phyloP scores from a whole-genome alignment of 2,888 invertebrate genomes.

The Diadegma fenestrale region DNA sequence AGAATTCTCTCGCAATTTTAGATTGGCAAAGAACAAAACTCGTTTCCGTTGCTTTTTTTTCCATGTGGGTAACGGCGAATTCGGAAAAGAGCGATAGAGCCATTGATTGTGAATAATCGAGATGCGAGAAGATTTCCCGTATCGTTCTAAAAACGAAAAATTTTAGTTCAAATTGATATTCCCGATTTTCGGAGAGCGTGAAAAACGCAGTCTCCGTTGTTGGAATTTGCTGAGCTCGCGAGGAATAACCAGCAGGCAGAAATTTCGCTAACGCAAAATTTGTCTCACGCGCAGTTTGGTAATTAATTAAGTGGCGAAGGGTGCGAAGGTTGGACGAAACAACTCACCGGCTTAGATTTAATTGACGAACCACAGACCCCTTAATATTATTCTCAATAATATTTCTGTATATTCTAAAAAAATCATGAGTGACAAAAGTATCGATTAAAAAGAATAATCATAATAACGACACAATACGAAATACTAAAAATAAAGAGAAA shows the following conservation, averaged over 20 bases:
- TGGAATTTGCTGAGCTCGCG: background rate
- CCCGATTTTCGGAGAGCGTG: background rate
- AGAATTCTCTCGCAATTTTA: background rate
- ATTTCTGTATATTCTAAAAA: constrained; percentile 18
- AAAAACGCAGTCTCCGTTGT: background rate
- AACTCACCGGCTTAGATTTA: constrained; percentile 8
- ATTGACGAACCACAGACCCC: background rate
- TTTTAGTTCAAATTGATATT: background rate
- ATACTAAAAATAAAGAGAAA: background rate
- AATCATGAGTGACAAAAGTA: background rate
- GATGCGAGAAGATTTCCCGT: background rate
- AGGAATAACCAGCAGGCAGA: background rate
- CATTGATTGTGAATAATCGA: background rate
- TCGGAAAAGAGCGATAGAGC: background rate
- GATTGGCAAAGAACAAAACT: background rate
- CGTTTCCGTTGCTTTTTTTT: background rate
- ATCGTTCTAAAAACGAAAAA: background rate
- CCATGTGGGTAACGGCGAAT: background rate
- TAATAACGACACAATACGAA: background rate
- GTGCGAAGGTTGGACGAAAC: constrained; percentile 21
- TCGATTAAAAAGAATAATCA: background rate
- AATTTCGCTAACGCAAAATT: background rate
- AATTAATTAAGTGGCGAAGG: background rate
- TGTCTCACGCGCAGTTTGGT: background rate
- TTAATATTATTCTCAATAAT: constrained; percentile 15